Conservation (phyloP, 2,113 vertebrate species). For the Xyrauchen texanus region DNA sequence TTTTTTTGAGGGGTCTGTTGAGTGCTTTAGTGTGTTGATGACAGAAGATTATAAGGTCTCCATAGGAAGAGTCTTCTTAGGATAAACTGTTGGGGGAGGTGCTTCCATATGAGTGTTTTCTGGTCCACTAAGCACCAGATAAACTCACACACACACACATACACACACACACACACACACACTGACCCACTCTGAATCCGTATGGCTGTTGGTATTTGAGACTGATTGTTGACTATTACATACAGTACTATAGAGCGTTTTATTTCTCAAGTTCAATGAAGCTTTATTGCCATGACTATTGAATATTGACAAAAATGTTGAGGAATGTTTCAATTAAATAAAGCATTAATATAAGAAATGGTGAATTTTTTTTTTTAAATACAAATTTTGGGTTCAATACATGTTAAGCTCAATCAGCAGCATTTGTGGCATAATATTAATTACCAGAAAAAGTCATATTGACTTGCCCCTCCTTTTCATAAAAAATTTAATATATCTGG, state of each 20-base stretch:
- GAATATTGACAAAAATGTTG: background rate
- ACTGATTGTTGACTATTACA: background rate
- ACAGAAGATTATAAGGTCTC: conserved; percentile 22
- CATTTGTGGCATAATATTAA: too few species aligned
- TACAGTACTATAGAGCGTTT: background rate
- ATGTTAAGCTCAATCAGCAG: too few species aligned
- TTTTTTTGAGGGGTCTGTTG: background rate
- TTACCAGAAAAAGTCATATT: too few species aligned
- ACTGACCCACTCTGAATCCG: conserved; percentile 11
- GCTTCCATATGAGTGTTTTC: conserved; percentile 29
- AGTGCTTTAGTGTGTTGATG: conserved; percentile 6
- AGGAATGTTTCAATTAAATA: background rate
- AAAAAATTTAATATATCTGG: too few species aligned
- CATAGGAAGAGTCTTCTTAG: conserved; percentile 13
- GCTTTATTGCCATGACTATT: too few species aligned
- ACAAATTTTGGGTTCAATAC: too few species aligned
- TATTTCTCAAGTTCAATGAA: background rate
- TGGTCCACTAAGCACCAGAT: conserved; percentile 48
- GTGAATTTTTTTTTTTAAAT: too few species aligned
- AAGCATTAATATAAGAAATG: background rate
- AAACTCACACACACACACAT: conserved; percentile 46
- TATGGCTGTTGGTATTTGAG: background rate
- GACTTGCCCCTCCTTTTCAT: too few species aligned
- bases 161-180: conserved; percentile 45
- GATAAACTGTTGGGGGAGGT: conserved; percentile 9